Conservation (phyloP, 2,797 vertebrate genomes). For the Oophaga sylvatica region DNA sequence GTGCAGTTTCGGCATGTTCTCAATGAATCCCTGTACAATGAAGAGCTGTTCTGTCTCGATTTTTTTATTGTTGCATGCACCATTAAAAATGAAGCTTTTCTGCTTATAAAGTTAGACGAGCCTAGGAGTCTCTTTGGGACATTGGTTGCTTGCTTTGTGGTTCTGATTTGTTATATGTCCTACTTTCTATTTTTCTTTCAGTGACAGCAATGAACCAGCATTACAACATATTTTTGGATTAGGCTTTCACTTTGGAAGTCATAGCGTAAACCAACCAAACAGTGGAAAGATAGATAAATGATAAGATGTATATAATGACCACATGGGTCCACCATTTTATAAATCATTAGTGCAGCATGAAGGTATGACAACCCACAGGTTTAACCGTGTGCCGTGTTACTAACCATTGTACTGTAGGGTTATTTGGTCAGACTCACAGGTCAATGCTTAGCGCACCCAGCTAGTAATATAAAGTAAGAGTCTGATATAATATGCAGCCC, state of each 20-base stretch:
- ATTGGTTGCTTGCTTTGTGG: conserved; percentile 17
- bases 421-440: no score
- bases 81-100: conserved; percentile 49
- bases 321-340: no score
- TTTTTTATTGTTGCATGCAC: conserved; percentile 38
- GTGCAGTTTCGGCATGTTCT: conserved; percentile 22
- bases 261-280: not conserved
- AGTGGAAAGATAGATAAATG: no score
- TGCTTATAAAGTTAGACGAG: conserved; percentile 11
- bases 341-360: no score
- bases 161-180: conserved; percentile 43
- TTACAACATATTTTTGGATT: not conserved
- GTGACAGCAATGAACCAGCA: not conserved
- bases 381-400: no score
- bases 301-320: no score
- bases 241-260: no score
- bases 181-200: conserved; percentile 21
- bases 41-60: conserved; percentile 2
- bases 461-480: no score
- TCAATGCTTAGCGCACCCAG: no score
- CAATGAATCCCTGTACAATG: conserved; percentile 38
- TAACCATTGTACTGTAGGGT: no score
- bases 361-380: no score
- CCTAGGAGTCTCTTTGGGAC: conserved; percentile 20
- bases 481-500: no score